These are phyloP conservation scores for Epirrhoe tristata DNA, from an alignment of 2,888 invertebrate genomes.

Conservation along the genomic window DNA sequence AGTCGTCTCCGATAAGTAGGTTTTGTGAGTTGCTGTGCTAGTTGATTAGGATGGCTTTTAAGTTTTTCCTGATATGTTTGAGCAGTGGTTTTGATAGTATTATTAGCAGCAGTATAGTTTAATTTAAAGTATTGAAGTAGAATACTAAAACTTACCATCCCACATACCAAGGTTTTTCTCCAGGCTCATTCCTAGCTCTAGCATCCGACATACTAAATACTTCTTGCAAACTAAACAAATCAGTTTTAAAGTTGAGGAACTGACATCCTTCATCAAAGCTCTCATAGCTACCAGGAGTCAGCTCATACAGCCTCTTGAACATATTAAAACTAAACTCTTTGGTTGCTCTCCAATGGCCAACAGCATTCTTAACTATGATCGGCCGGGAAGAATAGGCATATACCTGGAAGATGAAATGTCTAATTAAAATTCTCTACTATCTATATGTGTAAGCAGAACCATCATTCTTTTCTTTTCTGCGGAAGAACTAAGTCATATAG, in stretches of 20 bases:
- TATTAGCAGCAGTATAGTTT: too few species aligned
- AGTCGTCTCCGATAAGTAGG: too few species aligned
- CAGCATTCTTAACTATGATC: conserved; percentile 91
- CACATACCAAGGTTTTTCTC: conserved; percentile 93
- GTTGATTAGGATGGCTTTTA: too few species aligned
- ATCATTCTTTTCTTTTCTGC: too few species aligned
- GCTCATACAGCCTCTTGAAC: conserved; percentile 89
- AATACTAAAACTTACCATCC: conserved; percentile 89
- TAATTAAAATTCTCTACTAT: neutral
- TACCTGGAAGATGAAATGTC: conserved; percentile 62
- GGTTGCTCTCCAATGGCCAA: conserved; percentile 91
- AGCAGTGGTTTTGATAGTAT: too few species aligned
- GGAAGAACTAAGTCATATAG: too few species aligned
- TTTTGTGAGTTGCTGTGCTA: too few species aligned
- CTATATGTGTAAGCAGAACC: neutral
- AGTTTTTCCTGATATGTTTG: too few species aligned
- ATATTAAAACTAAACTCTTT: conserved; percentile 87
- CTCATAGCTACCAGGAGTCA: conserved; percentile 89
- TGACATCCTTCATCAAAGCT: conserved; percentile 93
- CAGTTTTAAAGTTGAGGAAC: conserved; percentile 94
- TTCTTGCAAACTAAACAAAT: conserved; percentile 90
- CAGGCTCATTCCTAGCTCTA: conserved; percentile 86
- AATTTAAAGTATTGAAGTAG: too few species aligned
- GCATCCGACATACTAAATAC: conserved; percentile 91
- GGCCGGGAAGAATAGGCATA: conserved; percentile 93